phyloP scores from a whole-genome alignment of 2,888 invertebrate species.

The Cantharis lateralis region DNA sequence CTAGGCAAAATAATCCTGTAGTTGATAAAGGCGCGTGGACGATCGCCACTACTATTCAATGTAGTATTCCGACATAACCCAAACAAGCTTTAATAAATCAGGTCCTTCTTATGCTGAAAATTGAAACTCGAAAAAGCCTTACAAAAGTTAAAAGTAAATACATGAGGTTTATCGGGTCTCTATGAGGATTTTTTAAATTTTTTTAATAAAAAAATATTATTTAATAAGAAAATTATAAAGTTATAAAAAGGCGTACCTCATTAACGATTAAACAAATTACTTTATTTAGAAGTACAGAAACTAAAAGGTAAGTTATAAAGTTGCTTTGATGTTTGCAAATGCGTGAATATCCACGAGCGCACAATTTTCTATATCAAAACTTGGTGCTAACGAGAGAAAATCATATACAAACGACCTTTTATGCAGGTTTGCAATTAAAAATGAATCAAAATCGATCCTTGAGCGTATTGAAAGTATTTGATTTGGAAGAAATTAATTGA shows the following conservation, averaged over 20 bases:
- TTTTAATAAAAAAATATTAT: background rate
- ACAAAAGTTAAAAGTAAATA: background rate
- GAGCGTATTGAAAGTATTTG: slow-evolving; percentile 37
- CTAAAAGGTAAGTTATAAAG: slow-evolving; percentile 27
- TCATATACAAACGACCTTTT: slow-evolving; percentile 21
- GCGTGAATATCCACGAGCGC: slow-evolving; percentile 24
- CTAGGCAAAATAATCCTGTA: slow-evolving; percentile 48
- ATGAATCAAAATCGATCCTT: slow-evolving; percentile 24
- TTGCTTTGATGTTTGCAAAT: slow-evolving; percentile 21
- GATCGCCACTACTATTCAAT: slow-evolving; percentile 25
- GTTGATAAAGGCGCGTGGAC: slow-evolving; percentile 46
- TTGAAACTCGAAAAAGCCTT: background rate
- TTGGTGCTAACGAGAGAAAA: slow-evolving; percentile 26
- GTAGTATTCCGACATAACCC: slow-evolving; percentile 15
- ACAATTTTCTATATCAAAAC: slow-evolving; percentile 16
- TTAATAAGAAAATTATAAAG: background rate
- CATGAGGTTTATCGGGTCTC: background rate
- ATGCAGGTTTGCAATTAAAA: slow-evolving; percentile 29
- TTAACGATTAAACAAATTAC: slow-evolving; percentile 17
- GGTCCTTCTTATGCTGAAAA: background rate
- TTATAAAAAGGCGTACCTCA: background rate
- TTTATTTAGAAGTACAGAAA: slow-evolving; percentile 5
- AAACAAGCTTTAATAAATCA: slow-evolving; percentile 7
- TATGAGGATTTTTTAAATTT: background rate
- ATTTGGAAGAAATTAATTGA: slow-evolving; percentile 45